These are phyloP conservation scores for Macroramphosus scolopax DNA, from an alignment of 2,797 vertebrate genomes.

Conservation along the genomic window DNA sequence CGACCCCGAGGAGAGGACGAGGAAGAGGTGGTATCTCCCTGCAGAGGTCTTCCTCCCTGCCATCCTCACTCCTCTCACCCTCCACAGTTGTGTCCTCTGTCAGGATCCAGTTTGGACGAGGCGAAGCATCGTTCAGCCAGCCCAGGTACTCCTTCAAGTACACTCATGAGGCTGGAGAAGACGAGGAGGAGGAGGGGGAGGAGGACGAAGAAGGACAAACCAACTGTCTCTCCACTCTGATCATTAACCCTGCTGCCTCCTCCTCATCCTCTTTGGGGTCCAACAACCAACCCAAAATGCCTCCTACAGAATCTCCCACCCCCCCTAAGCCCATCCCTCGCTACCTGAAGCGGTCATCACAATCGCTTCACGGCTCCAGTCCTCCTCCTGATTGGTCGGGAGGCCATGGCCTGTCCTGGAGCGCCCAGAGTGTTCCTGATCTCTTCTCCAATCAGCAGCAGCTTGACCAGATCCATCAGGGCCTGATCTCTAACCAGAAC, in stretches of 20 bases:
- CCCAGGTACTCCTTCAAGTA: conserved; percentile 87
- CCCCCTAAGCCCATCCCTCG: conserved; percentile 59
- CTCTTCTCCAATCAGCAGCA: conserved; percentile 57
- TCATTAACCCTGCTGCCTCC: conserved; percentile 69
- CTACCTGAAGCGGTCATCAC: conserved; percentile 75
- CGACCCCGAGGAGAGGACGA: conserved; percentile 57
- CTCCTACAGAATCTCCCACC: conserved; percentile 28
- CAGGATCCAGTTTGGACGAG: conserved; percentile 85
- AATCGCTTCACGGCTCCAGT: conserved; percentile 80
- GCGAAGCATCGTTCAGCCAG: conserved; percentile 79
- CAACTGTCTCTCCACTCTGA: conserved; percentile 76
- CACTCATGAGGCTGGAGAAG: conserved; percentile 39
- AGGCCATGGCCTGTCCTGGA: conserved; percentile 77
- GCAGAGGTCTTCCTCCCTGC: conserved; percentile 88
- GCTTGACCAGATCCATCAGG: conserved; percentile 12
- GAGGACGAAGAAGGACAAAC: conserved; percentile 50
- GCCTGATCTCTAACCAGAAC: conserved; percentile 13
- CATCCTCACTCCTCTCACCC: conserved; percentile 80
- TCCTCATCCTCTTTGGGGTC: no score
- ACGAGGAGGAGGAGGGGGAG: conserved; percentile 46
- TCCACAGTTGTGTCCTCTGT: conserved; percentile 89
- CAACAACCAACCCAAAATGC: conserved; percentile 5
- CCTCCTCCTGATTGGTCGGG: conserved; percentile 78
- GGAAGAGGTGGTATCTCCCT: conserved; percentile 62
- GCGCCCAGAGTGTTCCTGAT: conserved; percentile 87